Percentiles rank a stretch among this genome's conserved stretches.
Evolutionary conservation across 2,888 invertebrate genomes (phyloP).

Genomic region (Crepidodera aurea): DNA sequence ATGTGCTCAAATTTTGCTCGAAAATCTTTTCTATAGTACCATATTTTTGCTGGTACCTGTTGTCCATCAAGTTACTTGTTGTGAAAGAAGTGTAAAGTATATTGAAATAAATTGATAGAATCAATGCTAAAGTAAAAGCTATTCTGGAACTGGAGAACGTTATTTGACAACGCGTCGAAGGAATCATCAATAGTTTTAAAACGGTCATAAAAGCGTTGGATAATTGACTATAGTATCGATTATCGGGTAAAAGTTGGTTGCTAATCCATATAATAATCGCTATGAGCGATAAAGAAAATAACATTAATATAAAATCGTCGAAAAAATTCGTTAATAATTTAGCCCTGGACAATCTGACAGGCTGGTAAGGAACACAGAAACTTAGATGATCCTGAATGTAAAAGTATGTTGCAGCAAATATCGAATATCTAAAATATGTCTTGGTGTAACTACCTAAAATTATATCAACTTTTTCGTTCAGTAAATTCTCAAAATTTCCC

Average conservation of each 20-base stretch:
- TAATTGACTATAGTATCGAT: neutral
- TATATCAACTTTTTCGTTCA: constrained; percentile 48
- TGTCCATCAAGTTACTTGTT: constrained; percentile 45
- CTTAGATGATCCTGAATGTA: constrained; percentile 53
- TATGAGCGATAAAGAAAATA: neutral
- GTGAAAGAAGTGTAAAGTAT: constrained; percentile 46
- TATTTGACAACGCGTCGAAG: neutral
- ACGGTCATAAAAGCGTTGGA: neutral
- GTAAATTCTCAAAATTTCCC: constrained; percentile 44
- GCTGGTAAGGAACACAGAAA: constrained; percentile 55
- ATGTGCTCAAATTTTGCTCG: constrained; percentile 43
- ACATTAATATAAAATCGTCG: neutral
- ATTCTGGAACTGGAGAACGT: constrained; percentile 5
- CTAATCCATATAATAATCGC: neutral
- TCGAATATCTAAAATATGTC: constrained; percentile 46
- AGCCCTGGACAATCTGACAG: constrained; percentile 19
- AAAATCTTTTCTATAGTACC: constrained; percentile 44
- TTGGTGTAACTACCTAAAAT: constrained; percentile 53
- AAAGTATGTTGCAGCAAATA: constrained; percentile 51
- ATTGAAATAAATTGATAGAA: constrained; percentile 46
- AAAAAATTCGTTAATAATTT: neutral
- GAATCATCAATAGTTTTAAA: neutral
- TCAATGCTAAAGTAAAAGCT: constrained; percentile 7
- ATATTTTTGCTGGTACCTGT: constrained; percentile 46
- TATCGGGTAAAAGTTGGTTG: neutral